Evolutionary conservation across 2,797 vertebrate species (phyloP).

Genomic region (Ceryle rudis): DNA sequence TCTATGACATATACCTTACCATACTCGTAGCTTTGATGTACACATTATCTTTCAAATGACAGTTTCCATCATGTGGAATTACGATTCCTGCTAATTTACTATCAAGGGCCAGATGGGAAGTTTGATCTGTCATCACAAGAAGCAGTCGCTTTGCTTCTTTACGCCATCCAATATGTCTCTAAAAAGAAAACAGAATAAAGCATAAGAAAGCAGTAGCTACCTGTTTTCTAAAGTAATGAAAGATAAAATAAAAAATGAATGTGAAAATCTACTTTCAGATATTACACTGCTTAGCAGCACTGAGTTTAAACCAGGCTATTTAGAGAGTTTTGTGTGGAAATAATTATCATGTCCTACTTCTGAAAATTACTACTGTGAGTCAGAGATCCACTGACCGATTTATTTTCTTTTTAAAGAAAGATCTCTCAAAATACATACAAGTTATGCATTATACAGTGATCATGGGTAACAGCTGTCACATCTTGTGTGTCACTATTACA

Average conservation of each 20-base stretch:
- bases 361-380: neutral
- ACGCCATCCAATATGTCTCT: slow-evolving; percentile 94
- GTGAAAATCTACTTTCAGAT: neutral
- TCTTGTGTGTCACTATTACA: neutral
- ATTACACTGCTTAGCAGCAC: neutral
- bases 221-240: neutral
- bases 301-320: neutral
- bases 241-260: neutral
- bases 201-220: neutral
- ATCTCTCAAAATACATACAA: neutral
- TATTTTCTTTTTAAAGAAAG: neutral
- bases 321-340: neutral
- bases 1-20: slow-evolving; percentile 83
- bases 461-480: neutral
- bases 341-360: neutral
- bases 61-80: slow-evolving; percentile 91
- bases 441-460: neutral
- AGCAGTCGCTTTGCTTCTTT: slow-evolving; percentile 92
- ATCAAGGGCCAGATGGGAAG: slow-evolving; percentile 96
- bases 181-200: slow-evolving; percentile 58
- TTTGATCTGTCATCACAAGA: slow-evolving; percentile 97
- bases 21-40: slow-evolving; percentile 90
- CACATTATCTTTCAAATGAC: slow-evolving; percentile 92
- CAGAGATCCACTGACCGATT: neutral
- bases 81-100: slow-evolving; percentile 96